Conservation (phyloP, 2,113 vertebrate genomes). For the Chloropsis hardwickii region DNA sequence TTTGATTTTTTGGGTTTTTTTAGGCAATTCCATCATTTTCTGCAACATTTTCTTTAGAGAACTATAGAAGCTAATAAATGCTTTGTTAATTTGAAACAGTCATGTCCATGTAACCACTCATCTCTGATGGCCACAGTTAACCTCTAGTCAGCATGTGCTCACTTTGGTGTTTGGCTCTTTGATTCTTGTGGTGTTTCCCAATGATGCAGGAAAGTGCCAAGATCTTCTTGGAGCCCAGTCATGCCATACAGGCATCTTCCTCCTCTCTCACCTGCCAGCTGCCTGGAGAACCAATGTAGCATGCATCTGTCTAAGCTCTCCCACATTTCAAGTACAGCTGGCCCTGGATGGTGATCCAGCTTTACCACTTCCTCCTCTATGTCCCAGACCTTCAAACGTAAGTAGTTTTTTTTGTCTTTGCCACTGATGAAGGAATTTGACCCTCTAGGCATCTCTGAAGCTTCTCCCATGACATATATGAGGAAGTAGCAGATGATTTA, state of each 20-base stretch:
- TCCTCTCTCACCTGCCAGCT: background rate
- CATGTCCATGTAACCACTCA: constrained; percentile 37
- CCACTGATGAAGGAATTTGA: background rate
- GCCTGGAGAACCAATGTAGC: background rate
- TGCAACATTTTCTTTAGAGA: constrained; percentile 19
- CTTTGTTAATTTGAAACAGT: constrained; percentile 47
- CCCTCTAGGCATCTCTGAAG: background rate
- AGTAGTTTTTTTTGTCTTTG: constrained; percentile 26
- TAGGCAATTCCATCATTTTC: background rate
- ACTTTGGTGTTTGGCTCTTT: background rate
- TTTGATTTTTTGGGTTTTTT: background rate
- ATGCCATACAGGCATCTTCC: background rate
- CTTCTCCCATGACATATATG: background rate
- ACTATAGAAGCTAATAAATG: constrained; percentile 27
- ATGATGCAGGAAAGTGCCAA: background rate
- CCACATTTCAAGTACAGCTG: background rate
- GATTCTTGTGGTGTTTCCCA: background rate
- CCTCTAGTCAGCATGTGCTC: background rate
- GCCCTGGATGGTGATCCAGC: background rate
- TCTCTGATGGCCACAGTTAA: constrained; percentile 58
- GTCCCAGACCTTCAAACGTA: background rate
- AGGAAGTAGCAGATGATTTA: constrained; percentile 37
- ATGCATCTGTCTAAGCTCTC: background rate
- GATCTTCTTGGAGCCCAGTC: background rate
- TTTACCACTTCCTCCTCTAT: constrained; percentile 20